phyloP scores from a whole-genome alignment of 2,113 vertebrate species.

The Toxotes jaculatrix region DNA sequence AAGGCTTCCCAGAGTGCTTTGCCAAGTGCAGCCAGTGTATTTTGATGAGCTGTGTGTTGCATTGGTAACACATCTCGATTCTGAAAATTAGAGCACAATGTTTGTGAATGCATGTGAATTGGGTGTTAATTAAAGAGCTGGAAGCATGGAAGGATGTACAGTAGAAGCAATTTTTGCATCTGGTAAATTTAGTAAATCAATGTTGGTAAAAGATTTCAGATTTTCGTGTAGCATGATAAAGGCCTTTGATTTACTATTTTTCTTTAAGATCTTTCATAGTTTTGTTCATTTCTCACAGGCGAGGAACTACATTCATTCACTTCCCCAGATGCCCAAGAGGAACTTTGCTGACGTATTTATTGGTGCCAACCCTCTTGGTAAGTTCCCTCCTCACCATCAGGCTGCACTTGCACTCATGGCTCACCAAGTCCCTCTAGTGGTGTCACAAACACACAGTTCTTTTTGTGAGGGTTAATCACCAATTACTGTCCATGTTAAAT shows the following conservation, averaged over 20 bases:
- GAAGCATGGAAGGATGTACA: conserved; percentile 7
- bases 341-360: conserved; percentile 98
- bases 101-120: conserved; percentile 18
- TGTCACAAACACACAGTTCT: not conserved
- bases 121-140: conserved; percentile 16
- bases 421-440: conserved; percentile 64
- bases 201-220: not conserved
- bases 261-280: conserved; percentile 1
- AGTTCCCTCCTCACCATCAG: conserved; percentile 54
- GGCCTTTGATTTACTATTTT: not conserved
- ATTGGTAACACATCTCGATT: conserved; percentile 10
- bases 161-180: not conserved
- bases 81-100: conserved; percentile 11
- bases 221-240: not conserved
- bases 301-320: conserved; percentile 97
- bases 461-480: no score
- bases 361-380: conserved; percentile 97
- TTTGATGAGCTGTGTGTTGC: conserved; percentile 36
- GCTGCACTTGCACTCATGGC: not conserved
- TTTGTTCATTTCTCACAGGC: conserved; percentile 84
- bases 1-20: conserved; percentile 58
- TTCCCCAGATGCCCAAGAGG: conserved; percentile 97
- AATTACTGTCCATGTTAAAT: not conserved
- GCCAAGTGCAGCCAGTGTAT: conserved; percentile 17
- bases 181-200: not conserved